A percentile compares a stretch with the other conserved stretches of the same genome.
These are phyloP conservation scores for Ispidina lecontei DNA, from an alignment of 2,797 vertebrate genomes.

Conservation along the genomic window DNA sequence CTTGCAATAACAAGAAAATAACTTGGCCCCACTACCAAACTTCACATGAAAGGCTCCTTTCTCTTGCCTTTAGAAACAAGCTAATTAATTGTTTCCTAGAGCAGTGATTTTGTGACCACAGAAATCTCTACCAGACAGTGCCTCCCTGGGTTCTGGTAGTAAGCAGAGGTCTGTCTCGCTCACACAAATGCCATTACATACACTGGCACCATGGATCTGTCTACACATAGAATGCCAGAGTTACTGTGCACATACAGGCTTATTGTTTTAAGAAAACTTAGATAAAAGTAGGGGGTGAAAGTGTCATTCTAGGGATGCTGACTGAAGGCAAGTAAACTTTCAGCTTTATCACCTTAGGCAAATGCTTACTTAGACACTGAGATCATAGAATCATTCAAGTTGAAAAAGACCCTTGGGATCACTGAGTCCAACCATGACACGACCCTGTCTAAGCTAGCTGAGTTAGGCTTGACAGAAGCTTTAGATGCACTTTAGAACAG, in stretches of 20 bases:
- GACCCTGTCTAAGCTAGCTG: not conserved
- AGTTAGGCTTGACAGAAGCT: not conserved
- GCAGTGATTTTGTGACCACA: not conserved
- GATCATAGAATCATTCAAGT: not conserved
- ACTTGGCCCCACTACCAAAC: not conserved
- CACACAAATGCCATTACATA: not conserved
- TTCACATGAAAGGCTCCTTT: constrained; percentile 7
- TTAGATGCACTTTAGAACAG: not conserved
- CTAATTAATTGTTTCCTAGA: constrained; percentile 24
- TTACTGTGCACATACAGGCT: not conserved
- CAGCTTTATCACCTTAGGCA: not conserved
- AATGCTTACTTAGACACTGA: not conserved
- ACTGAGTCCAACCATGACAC: no score
- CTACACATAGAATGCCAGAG: not conserved
- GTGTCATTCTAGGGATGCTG: not conserved
- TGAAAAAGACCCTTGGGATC: no score
- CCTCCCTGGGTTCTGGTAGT: not conserved
- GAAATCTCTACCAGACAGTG: not conserved
- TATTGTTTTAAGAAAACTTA: not conserved
- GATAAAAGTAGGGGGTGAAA: not conserved
- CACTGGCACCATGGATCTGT: accelerated
- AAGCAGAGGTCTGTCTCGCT: not conserved
- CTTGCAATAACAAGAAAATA: constrained; percentile 26
- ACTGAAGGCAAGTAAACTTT: not conserved
- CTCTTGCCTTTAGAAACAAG: not conserved